Base-by-base conservation (phyloP, 2,113 vertebrate genomes). In the Zootoca vivipara region DNA sequence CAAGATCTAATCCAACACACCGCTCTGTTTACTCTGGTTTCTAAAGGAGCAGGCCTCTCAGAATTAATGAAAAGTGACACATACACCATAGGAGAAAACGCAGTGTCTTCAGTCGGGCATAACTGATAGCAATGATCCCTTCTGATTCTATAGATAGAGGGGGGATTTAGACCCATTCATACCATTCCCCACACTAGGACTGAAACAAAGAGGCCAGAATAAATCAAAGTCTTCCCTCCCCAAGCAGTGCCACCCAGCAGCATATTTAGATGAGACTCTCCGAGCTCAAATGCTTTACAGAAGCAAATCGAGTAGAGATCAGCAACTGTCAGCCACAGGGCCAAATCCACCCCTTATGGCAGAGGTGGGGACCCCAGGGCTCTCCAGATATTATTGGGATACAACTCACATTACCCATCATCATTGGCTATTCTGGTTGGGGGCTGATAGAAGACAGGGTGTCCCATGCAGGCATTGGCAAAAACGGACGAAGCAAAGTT, bases 1-100 rank as follows among this genome's bases (percentile, higher is more conserved):
- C 95, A 95, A 97, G 94, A 96, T 96, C 93, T 97, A 97, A 97
- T 96, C 92, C 94, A 96, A 96, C 95, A 96, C 92, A 95, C 95
- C 89, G 94, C 92, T 91, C 93, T 97, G 95, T 97, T 97, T 97
- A 96, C 87, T 84, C 80, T 94, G 82, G 87, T 96, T 96, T 96
- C 87, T 95, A 92, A 96, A 97, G 95, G 95, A 93, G 93, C 94
- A 93, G 93, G 82, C 92, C 85, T 95, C 88, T 95, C 91, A 96
- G 93, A 97, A 96, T 97, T 97, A 96, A 97, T 96, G 91, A 95
- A 94, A 95, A 97, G 92, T 96, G 95, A 96, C 94, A 95, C 73
- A 94, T 94, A 96, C 94, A 96, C 93, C 92, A 95, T 93, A 92
- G 84, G 78, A 96, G 93, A 96, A 96, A 97, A 95, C 91, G 87